Evolutionary conservation across 2,113 vertebrate genomes (phyloP).

Genomic region (Marmota monax): DNA sequence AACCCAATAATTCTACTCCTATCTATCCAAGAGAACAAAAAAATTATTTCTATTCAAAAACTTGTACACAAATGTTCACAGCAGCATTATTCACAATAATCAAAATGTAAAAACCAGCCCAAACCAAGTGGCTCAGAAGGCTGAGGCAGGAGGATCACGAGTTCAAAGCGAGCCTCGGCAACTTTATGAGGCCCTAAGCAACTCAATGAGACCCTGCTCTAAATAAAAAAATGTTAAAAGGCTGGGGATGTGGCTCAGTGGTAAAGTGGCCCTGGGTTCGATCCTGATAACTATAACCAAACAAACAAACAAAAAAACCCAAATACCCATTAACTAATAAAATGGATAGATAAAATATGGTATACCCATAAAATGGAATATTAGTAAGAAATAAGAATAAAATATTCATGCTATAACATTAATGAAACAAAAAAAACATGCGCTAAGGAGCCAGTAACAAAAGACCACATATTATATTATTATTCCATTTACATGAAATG

Average conservation of each 20-base stretch:
- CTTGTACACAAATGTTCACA: neutral
- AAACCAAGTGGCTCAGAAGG: too few relatives aligned
- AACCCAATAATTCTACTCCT: conserved; percentile 9
- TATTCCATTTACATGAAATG: conserved; percentile 38
- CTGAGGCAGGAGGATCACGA: too few relatives aligned
- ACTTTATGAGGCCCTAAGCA: too few relatives aligned
- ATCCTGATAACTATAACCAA: too few relatives aligned
- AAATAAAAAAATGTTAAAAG: too few relatives aligned
- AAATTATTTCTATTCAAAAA: conserved; percentile 24
- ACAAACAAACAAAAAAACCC: neutral
- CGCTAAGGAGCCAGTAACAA: conserved; percentile 9
- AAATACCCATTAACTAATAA: conserved; percentile 17
- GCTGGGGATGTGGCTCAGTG: too few relatives aligned
- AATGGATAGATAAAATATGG: neutral
- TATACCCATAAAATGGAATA: neutral
- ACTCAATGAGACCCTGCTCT: too few relatives aligned
- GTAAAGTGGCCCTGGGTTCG: too few relatives aligned
- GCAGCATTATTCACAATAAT: neutral
- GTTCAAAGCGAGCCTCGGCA: too few relatives aligned
- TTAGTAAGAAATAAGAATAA: conserved; percentile 25
- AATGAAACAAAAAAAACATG: conserved; percentile 34
- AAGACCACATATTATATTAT: neutral
- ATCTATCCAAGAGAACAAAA: conserved; percentile 29
- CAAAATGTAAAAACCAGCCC: neutral
- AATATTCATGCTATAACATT: neutral